phyloP scores from a whole-genome alignment of 2,888 invertebrate genomes.

The Parnassius apollo region DNA sequence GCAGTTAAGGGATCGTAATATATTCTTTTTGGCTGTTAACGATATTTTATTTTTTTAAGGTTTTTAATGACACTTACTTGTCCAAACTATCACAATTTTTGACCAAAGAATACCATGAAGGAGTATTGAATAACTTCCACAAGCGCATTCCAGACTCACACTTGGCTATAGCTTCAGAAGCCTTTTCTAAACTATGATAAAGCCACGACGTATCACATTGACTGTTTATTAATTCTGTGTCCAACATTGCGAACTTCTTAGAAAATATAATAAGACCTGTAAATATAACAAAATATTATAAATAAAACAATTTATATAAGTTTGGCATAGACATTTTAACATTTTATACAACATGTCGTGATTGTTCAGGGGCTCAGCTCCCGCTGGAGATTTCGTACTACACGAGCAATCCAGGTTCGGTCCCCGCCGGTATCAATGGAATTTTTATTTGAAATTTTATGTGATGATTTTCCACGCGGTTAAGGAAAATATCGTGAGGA shows the following conservation, averaged over 20 bases:
- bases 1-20: no score
- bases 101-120: constrained; percentile 79
- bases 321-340: neutral
- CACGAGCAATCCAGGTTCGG: no score
- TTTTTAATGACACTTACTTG: constrained; percentile 53
- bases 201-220: constrained; percentile 80
- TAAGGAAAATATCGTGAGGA: no score
- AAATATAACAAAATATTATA: constrained; percentile 19
- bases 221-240: constrained; percentile 71
- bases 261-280: constrained; percentile 73
- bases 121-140: constrained; percentile 84
- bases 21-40: no score
- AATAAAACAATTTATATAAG: neutral
- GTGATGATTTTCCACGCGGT: no score
- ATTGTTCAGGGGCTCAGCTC: neutral
- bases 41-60: no score
- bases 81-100: constrained; percentile 83
- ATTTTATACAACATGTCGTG: neutral
- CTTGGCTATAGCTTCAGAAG: constrained; percentile 80
- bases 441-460: no score
- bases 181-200: constrained; percentile 78
- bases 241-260: constrained; percentile 83
- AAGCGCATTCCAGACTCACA: constrained; percentile 84
- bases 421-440: no score
- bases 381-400: no score